phyloP scores from a whole-genome alignment of 2,888 invertebrate genomes.

The Mystacides longicornis region DNA sequence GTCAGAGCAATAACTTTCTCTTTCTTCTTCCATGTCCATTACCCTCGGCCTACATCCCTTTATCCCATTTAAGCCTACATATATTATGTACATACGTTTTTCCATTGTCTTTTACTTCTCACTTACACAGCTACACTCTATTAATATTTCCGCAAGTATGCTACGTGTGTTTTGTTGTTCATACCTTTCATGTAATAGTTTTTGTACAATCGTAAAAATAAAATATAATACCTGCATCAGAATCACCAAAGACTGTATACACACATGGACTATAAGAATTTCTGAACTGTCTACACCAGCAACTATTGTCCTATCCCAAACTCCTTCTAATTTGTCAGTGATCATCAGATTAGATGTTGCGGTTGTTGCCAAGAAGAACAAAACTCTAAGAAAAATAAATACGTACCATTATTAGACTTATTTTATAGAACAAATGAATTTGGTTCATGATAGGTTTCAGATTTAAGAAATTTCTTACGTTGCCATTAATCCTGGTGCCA shows the following conservation, averaged over 20 bases:
- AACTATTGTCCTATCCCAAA: slow-evolving; percentile 80
- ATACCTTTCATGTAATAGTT: no score
- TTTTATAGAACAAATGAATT: neutral
- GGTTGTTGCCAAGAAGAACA: slow-evolving; percentile 78
- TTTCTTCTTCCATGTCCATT: no score
- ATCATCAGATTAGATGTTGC: slow-evolving; percentile 78
- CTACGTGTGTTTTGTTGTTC: no score
- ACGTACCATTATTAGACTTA: neutral
- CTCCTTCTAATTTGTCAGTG: slow-evolving; percentile 71
- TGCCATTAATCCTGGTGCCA: slow-evolving; percentile 78
- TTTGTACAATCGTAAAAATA: no score
- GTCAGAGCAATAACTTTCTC: no score
- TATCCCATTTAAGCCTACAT: no score
- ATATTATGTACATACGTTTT: no score
- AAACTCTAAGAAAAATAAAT: slow-evolving; percentile 51
- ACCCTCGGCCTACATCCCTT: no score
- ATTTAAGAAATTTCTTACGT: slow-evolving; percentile 51
- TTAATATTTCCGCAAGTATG: no score
- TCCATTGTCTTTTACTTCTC: no score
- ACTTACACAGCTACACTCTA: no score
- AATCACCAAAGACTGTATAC: slow-evolving; percentile 68
- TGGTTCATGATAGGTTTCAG: neutral
- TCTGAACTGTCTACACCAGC: slow-evolving; percentile 77
- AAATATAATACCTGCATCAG: slow-evolving; percentile 54
- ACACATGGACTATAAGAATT: slow-evolving; percentile 73